Base-by-base conservation (phyloP, 1,140 invertebrate species). In the Eubasilissa regina region DNA sequence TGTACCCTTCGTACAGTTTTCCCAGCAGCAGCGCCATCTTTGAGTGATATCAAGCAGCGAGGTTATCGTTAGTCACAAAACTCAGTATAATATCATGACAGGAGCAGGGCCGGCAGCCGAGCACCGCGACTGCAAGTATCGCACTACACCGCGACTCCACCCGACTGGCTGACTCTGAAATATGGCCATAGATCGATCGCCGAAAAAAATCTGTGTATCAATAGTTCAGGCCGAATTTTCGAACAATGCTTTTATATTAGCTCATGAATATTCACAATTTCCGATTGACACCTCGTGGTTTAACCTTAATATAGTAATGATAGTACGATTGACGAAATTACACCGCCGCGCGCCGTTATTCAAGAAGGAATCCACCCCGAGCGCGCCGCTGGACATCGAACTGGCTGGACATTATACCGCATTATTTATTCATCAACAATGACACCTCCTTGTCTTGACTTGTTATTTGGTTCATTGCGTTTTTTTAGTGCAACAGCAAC, bases 11-110 rank as follows among this genome's bases (percentile, higher is more conserved):
- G 76, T 75, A 83, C 4, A 83, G 12, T 64, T 83, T 84, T 75
- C 75, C 80, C 35, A 85, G 64, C 15, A 86, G 68, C 17, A 80
- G 62, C 4, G 84, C 83, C 85, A 86, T 86, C 73, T 80, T 72
- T 13, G 45, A 56, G 21, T n/a, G n/a, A n/a, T n/a, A n/a, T n/a
- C 19, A n/a, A n/a, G 0, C 17, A 15, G 17, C 45, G 35, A 68
- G 15, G 25, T 1, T 35, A 35, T 35, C 25, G 25, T 35, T 35
- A 35, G 1, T 35, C 25, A 35, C 25, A 35, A 35, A 35, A 35
- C 25, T 35, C 25, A 6, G 25, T 6, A 35, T 6, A 35, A 35
- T 35, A 35, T 25, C 11, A 35, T 72, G 12, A 53, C 70, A 73
- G 21, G 47, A 21, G 21, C 1, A 73, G 1, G 11, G 55, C 17